A percentile compares a stretch with the other conserved stretches of the same genome.
These are phyloP conservation scores for Ictidomys tridecemlineatus DNA, from an alignment of 2,113 vertebrate genomes.

Conservation along the genomic window DNA sequence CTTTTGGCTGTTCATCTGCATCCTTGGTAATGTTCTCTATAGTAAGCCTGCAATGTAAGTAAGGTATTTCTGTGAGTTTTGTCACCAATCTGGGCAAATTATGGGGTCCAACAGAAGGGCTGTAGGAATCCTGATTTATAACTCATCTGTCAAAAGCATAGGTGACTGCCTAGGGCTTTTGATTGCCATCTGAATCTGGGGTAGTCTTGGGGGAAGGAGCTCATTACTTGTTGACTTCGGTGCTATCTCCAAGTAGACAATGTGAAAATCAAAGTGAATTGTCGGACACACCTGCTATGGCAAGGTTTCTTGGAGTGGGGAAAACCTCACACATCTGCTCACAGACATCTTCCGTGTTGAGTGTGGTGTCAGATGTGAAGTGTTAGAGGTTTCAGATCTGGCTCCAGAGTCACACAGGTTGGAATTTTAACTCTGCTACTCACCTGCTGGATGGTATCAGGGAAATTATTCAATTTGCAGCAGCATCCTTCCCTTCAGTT, in stretches of 20 bases:
- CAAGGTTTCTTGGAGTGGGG: not conserved
- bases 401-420: not conserved
- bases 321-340: not conserved
- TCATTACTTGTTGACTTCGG: not conserved
- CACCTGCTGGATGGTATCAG: not conserved
- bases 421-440: not conserved
- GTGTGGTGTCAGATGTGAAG: not conserved
- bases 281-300: not conserved
- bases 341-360: not conserved
- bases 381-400: not conserved
- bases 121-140: not conserved
- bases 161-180: not conserved
- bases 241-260: not conserved
- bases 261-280: not conserved
- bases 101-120: not conserved
- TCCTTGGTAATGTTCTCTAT: not conserved
- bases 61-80: not conserved
- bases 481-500: not conserved
- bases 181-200: not conserved
- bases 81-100: not conserved
- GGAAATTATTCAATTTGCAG: slow-evolving; percentile 1
- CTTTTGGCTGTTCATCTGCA: not conserved
- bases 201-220: not conserved
- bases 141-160: not conserved
- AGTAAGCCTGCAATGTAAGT: not conserved